phyloP scores from a whole-genome alignment of 2,113 vertebrate species.

The Burhinus bistriatus region DNA sequence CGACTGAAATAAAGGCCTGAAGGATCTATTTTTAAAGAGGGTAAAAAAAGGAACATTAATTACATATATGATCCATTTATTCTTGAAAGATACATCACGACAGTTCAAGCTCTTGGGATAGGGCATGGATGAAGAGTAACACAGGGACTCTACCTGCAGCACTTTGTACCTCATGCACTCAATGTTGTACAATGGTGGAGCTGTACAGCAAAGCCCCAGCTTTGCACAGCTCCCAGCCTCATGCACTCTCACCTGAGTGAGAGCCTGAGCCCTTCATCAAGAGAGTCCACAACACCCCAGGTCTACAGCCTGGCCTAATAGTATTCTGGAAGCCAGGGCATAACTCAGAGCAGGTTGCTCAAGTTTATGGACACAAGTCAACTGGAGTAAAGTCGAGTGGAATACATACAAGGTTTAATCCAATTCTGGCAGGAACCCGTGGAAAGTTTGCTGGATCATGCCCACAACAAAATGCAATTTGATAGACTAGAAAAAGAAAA shows the following conservation, averaged over 20 bases:
- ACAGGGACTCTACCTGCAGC: background rate
- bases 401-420: background rate
- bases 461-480: background rate
- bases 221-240: background rate
- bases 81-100: background rate
- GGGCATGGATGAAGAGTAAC: background rate
- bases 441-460: background rate
- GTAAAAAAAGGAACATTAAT: background rate
- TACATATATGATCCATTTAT: background rate
- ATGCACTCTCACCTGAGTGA: background rate
- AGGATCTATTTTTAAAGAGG: background rate
- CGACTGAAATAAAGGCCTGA: background rate
- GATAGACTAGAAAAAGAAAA: background rate
- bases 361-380: background rate
- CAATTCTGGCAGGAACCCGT: background rate
- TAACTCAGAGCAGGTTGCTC: background rate
- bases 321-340: background rate
- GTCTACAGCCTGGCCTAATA: background rate
- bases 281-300: background rate
- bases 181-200: fast-evolving
- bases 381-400: background rate
- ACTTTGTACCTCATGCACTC: fast-evolving
- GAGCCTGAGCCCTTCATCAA: background rate
- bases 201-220: background rate
- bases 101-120: background rate